Evolutionary conservation across 2,888 invertebrate species (phyloP), one percentile per base, ranked within the genome.

Genomic region (Acronicta aceris): DNA sequence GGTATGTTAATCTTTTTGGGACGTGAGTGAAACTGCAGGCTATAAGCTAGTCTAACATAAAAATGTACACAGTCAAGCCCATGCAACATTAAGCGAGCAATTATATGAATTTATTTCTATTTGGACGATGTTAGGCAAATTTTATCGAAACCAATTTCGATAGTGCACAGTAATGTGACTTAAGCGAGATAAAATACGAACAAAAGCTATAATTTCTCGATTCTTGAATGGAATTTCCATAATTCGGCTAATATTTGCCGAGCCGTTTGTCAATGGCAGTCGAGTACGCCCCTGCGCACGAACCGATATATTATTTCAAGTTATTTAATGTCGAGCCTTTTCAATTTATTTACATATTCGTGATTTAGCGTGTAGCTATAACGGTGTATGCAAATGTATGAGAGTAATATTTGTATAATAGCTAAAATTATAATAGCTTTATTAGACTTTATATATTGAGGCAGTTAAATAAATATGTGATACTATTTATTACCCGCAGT

Each of bases 111-210:
- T 90, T 92, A 92, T 93, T 82, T 83, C 85, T 87, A 88, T 85
- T 88, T 81, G 85, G 75, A 78, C 76, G 79, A 82, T 80, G 84
- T 85, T 88, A 88, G 81, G 86, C 83, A 89, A 89, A 90, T 89
- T 89, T 90, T 83, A 92, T 93, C 84, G 89, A 87, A 83, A 88
- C 85, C 90, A 93, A 93, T 93, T 90, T 87, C 89, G 89, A 93
- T 94, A 93, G 90, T 91, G 90, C 87, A 76, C 76, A 76, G 73
- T 87, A 81, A 86, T 84, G 81, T 84, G 81, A 84, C 81, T 88
- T 82, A 83, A 81, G 80, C 81, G 86, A 89, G 87, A 92, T 89
- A 89, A 89, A 90, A 89, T 86, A 79, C 78, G 83, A 87, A 88
- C 87, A 85, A 84, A 78, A 80, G 86, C 84, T 75, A 89, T 92